These are phyloP conservation scores for Phrynocephalus forsythii DNA, from an alignment of 2,797 vertebrate genomes.

Conservation along the genomic window DNA sequence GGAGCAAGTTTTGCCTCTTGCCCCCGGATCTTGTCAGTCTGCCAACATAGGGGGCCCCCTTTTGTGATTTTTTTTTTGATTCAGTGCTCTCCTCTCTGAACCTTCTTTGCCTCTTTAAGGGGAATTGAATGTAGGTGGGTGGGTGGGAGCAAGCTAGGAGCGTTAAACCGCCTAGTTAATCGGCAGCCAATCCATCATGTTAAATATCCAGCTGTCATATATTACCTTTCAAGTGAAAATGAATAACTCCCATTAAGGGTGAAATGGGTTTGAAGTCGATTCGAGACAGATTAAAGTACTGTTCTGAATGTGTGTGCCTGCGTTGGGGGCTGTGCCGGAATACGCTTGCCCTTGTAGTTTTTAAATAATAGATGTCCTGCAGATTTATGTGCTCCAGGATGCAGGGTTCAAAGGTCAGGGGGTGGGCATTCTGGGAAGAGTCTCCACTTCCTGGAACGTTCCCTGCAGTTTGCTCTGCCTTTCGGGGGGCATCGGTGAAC, in stretches of 20 bases:
- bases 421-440: conserved; percentile 67
- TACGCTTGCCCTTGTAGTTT: conserved; percentile 80
- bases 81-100: too few species aligned
- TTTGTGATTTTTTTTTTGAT: not conserved
- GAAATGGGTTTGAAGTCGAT: conserved; percentile 85
- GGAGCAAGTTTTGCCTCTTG: too few species aligned
- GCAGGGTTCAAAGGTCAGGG: conserved; percentile 72
- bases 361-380: conserved; percentile 82
- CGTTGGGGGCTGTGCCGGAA: conserved; percentile 72
- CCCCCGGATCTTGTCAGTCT: not conserved
- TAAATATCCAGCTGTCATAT: conserved; percentile 82
- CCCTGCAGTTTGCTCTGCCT: conserved; percentile 60
- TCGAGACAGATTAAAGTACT: conserved; percentile 84
- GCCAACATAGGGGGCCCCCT: not conserved
- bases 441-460: conserved; percentile 66
- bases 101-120: conserved; percentile 13
- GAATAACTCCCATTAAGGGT: conserved; percentile 84
- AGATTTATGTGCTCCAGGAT: conserved; percentile 75
- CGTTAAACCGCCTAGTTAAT: conserved; percentile 80
- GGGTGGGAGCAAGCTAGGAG: conserved; percentile 59
- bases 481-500: conserved; percentile 37
- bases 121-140: conserved; percentile 63
- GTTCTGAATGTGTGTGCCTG: conserved; percentile 80
- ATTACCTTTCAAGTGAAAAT: conserved; percentile 86
- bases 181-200: conserved; percentile 80